Percentiles rank a stretch among this genome's conserved stretches.
Conservation (phyloP, 2,113 vertebrate genomes). For the Heloderma charlesbogerti region DNA sequence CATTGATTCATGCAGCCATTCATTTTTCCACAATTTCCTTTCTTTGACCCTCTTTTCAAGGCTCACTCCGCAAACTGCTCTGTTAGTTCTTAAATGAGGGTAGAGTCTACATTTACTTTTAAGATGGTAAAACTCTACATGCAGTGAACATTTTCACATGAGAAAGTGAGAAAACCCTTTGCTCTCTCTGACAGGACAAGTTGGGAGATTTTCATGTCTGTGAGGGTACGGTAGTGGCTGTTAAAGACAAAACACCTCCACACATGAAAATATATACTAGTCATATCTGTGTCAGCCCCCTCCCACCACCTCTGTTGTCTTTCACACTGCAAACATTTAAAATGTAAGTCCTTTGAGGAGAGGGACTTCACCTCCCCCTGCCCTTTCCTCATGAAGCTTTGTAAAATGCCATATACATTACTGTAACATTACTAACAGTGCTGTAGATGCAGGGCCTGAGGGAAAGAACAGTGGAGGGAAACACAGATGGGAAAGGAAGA, state of each 20-base stretch:
- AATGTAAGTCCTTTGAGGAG: neutral
- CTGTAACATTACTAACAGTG: neutral
- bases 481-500: neutral
- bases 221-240: neutral
- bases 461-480: neutral
- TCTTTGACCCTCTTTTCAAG: neutral
- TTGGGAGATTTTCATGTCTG: neutral
- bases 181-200: neutral
- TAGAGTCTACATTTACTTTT: too few species aligned
- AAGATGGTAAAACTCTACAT: neutral
- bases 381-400: neutral
- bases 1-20: neutral
- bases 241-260: neutral
- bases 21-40: conserved; percentile 17
- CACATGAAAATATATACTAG: neutral
- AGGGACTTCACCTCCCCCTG: neutral
- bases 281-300: neutral
- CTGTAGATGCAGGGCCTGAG: neutral
- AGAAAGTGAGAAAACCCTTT: neutral
- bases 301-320: too few species aligned
- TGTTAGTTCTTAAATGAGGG: neutral
- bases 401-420: neutral
- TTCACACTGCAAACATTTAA: neutral
- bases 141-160: neutral
- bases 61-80: conserved; percentile 28